Evolutionary conservation across 2,797 vertebrate genomes (phyloP).

Genomic region (Antrozous pallidus): DNA sequence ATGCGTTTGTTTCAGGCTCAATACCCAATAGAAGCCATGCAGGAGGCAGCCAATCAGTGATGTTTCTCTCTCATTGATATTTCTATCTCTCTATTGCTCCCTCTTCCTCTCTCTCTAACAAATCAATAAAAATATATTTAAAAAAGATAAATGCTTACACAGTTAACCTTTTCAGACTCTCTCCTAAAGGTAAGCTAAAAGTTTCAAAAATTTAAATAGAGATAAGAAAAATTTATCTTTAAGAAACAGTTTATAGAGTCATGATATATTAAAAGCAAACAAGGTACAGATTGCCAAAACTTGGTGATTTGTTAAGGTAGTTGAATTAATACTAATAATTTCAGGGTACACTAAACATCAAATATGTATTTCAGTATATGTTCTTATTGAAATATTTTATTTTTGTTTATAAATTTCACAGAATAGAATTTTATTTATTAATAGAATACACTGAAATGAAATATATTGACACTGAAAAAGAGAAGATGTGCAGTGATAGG

Average conservation of each 20-base stretch:
- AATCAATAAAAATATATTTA: not conserved
- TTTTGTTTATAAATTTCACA: not conserved
- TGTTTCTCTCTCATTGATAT: too few relatives aligned
- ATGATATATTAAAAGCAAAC: not conserved
- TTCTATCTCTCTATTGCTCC: too few relatives aligned
- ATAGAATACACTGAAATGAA: not conserved
- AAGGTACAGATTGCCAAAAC: not conserved
- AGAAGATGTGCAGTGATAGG: not conserved
- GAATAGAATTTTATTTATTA: not conserved
- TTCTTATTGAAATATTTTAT: not conserved
- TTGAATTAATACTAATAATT: not conserved
- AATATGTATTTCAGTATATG: not conserved
- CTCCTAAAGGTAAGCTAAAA: not conserved
- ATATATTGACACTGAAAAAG: not conserved
- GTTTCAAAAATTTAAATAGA: not conserved
- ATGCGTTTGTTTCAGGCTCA: too few relatives aligned
- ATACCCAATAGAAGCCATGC: too few relatives aligned
- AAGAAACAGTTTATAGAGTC: not conserved
- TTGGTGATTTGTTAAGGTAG: not conserved
- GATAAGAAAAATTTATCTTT: not conserved
- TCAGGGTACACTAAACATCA: not conserved
- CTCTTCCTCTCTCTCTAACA: too few relatives aligned
- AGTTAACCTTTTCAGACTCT: not conserved
- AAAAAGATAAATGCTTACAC: constrained; percentile 13
- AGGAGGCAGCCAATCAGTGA: too few relatives aligned